phyloP scores from a whole-genome alignment of 1,140 invertebrate species.

The Drosophila oshimai region DNA sequence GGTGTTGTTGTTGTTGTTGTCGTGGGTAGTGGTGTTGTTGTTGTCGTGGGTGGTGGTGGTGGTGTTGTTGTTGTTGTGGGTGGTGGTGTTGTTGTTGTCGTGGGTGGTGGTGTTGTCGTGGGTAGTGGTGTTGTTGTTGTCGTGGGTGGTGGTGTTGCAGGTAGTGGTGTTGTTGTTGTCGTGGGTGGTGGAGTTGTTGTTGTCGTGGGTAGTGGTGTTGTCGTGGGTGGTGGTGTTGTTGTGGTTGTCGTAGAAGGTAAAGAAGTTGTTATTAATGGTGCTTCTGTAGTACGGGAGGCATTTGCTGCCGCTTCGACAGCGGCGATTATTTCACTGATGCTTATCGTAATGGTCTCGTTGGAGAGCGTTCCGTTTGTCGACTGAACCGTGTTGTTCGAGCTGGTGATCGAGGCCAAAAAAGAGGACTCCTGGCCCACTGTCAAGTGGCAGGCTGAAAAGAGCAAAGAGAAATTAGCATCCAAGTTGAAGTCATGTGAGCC shows the following conservation, averaged over 20 bases:
- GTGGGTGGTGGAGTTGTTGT: not conserved
- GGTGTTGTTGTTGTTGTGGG: slow-evolving; percentile 2
- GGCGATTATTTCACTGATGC: slow-evolving; percentile 62
- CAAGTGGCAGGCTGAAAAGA: slow-evolving; percentile 23
- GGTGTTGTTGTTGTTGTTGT: not conserved
- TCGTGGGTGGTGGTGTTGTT: not conserved
- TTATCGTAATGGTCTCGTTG: slow-evolving; percentile 60
- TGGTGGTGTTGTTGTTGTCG: not conserved
- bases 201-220: not conserved
- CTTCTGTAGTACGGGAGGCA: not conserved
- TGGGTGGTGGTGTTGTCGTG: not conserved
- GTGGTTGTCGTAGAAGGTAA: not conserved
- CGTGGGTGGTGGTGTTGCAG: not conserved
- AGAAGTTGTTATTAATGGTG: slow-evolving; percentile 2
- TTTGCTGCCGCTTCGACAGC: slow-evolving; percentile 19
- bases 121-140: no score
- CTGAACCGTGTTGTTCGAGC: slow-evolving; percentile 46
- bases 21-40: not conserved
- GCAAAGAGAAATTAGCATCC: slow-evolving; percentile 38
- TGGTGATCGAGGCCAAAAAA: slow-evolving; percentile 57
- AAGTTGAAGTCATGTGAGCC: slow-evolving; percentile 12
- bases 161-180: not conserved
- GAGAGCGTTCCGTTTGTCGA: slow-evolving; percentile 41
- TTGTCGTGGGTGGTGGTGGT: not conserved
- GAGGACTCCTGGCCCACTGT: slow-evolving; percentile 54